Conservation (phyloP, 2,888 invertebrate species). For the Nomada hirtipes region DNA sequence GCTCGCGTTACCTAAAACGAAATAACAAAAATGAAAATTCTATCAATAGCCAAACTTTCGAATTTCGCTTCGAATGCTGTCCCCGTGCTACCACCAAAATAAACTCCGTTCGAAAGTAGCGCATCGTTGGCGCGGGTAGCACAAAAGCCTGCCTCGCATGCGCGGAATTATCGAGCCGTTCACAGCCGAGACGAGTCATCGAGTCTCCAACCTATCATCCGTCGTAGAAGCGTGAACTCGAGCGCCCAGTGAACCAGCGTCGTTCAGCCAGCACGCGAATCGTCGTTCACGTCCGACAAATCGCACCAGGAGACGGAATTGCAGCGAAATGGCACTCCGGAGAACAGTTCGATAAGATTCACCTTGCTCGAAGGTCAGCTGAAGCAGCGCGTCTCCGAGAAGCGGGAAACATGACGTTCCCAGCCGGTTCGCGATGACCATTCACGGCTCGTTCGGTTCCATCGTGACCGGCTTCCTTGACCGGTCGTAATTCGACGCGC, state of each 20-base stretch:
- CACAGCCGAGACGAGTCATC: constrained; percentile 7
- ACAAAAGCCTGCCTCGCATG: constrained; percentile 65
- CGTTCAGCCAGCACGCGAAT: neutral
- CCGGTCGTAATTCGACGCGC: constrained; percentile 43
- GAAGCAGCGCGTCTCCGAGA: neutral
- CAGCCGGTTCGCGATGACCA: constrained; percentile 35
- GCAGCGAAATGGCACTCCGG: constrained; percentile 19
- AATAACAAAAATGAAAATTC: too few species aligned
- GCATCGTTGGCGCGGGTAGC: constrained; percentile 31
- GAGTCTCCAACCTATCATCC: constrained; percentile 1
- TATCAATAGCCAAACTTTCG: too few species aligned
- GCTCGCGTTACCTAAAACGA: too few species aligned
- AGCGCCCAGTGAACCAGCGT: constrained; percentile 1
- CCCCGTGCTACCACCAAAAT: too few species aligned
- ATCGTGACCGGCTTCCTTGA: constrained; percentile 29
- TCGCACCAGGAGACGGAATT: too few species aligned
- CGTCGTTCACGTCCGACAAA: neutral
- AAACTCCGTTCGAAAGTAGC: constrained; percentile 48
- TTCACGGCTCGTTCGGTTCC: constrained; percentile 1
- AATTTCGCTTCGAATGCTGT: neutral
- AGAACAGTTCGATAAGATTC: neutral
- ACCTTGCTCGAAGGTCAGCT: neutral
- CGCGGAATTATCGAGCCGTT: constrained; percentile 74
- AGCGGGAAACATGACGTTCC: constrained; percentile 12
- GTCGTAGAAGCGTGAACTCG: constrained; percentile 35